phyloP scores from a whole-genome alignment of 1,140 invertebrate species.

The Agrypnia vestita region DNA sequence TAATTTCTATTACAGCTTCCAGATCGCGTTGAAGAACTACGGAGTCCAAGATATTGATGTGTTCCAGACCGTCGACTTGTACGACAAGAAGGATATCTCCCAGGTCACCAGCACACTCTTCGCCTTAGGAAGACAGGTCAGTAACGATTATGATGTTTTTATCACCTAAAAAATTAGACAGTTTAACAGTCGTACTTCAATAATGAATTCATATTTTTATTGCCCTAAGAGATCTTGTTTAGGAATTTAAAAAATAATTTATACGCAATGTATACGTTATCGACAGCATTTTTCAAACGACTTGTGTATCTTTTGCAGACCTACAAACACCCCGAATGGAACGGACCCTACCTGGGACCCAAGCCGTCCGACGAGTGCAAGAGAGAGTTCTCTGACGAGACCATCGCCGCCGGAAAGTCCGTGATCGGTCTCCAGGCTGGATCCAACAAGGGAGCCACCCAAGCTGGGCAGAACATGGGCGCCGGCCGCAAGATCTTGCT shows the following conservation, averaged over 20 bases:
- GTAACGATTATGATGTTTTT: not conserved
- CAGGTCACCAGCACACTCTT: conserved; percentile 95
- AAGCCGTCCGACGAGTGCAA: conserved; percentile 93
- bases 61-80: conserved; percentile 97
- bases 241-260: too few relatives aligned
- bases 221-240: too few relatives aligned
- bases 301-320: conserved; percentile 78
- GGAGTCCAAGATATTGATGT: conserved; percentile 94
- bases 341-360: conserved; percentile 90
- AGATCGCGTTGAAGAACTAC: conserved; percentile 89
- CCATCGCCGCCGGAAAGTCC: conserved; percentile 90
- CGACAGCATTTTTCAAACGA: not conserved
- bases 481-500: conserved; percentile 91
- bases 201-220: too few relatives aligned
- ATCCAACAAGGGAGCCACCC: conserved; percentile 95
- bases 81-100: conserved; percentile 95
- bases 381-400: conserved; percentile 93
- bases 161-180: not conserved
- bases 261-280: too few relatives aligned
- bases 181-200: too few relatives aligned
- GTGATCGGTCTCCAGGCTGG: conserved; percentile 96
- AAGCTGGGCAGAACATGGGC: conserved; percentile 94
- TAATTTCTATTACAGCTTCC: conserved; percentile 80
- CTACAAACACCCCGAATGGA: conserved; percentile 92
- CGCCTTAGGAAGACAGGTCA: conserved; percentile 90